Evolutionary conservation across 2,797 vertebrate genomes (phyloP), one percentile per base, ranked within the genome.

Genomic region (Kryptolebias ocellatus): DNA sequence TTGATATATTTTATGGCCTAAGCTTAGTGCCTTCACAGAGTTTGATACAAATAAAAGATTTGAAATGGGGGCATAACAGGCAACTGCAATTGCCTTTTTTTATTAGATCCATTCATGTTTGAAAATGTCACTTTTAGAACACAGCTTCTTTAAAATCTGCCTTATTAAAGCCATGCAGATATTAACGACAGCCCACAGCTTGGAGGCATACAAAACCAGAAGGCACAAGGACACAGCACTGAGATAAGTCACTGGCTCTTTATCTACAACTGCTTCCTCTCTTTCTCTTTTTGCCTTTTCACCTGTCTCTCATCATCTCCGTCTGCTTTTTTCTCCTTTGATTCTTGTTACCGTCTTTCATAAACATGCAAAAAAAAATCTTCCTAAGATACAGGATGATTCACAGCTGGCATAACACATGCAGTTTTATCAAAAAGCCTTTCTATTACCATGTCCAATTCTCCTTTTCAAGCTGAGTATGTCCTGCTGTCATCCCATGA

Each of bases 361-460:
- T 49, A 14, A 39, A 18, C 52, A 31, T 39, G 5, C 16, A 44
- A 56, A 56, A 20, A 5, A 42, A 52, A 27, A 2, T 78, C 67
- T 66, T 74, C 64, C 55, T 37, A 10, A 10, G 37, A 37, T 37
- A 8, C 64, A 58, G 67, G 70, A 37, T 78, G 76, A 83, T 73
- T 78, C 75, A 77, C 60, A 68, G 76, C 61, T 71, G 72, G 74
- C 53, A 66, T 60, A 66, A 70, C 64, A 63, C 52, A 45, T 34
- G 39, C 45, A 15, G 14, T 76, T 50, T 60, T 58, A 51, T 60
- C n/a, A 20, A 67, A 54, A 53, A 44, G 60, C 62, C 66, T 75
- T 63, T 60, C 52, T 44, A 6, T 60, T 47, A 4, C 28, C 37
- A 18, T n/a, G 49, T 59, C 63, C 44, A 46, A 53, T 71, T 44